Base-by-base conservation (phyloP, 2,797 vertebrate species). In the Carapus acus region DNA sequence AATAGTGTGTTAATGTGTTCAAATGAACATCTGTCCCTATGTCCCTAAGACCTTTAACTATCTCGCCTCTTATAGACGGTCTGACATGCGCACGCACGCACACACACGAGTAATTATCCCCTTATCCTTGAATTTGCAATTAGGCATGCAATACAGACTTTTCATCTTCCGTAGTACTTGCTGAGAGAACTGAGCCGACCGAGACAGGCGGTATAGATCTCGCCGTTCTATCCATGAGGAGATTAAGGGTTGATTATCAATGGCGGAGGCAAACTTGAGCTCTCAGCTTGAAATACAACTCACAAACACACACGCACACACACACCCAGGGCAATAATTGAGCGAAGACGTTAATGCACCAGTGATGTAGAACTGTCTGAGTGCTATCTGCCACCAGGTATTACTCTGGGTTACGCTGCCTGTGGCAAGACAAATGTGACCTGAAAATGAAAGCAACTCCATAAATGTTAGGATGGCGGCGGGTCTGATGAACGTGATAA, bases 371-470 rank as follows among this genome's bases (percentile, higher is more conserved):
- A 71, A 58, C 67, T 67, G 69, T 77, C 58, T 73, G 71, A 76
- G 78, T 63, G 69, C 68, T 74, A 61, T 58, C 76, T 78, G 77
- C 80, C 77, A 78, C 71, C 54, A 72, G 73, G 77, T 81, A 81
- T 79, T 75, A 73, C 74, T 69, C 66, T 47, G 64, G 74, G 65
- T 74, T 70, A 33, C 14, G 69, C 69, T 62, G 84, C 85, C 84
- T 66, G 13, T 55, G 78, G 83, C 79, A 43, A 39, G 74, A 81
- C 82, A 83, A 83, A 81, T 78, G 77, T 71, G 71, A 79, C 74
- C 66, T 52, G 71, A 79, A 81, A 85, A 83, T 79, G 77, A 82
- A 82, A 80, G 81, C 66, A 77, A 73, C 79, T 77, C 73, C 65
- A 62, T 73, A 76, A 76, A 76, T 71, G 71, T 80, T 79, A 3